Evolutionary conservation across 1,140 invertebrate species (phyloP).

Genomic region (Ectropis grisescens): DNA sequence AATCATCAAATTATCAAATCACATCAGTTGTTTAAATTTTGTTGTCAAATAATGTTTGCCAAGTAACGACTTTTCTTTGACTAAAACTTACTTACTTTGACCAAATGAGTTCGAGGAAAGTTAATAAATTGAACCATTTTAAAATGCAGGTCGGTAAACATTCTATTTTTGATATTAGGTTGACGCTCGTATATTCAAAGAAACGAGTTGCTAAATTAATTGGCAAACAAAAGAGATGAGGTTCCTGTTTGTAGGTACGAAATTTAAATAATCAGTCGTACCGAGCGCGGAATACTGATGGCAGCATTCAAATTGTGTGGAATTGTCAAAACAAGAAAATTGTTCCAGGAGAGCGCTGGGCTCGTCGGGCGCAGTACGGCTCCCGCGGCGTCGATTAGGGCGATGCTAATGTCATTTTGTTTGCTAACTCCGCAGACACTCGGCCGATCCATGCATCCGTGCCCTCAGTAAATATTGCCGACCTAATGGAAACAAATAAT

Average conservation of each 20-base stretch:
- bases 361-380: conserved; percentile 11
- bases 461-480: conserved; percentile 18
- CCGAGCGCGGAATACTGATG: conserved; percentile 30
- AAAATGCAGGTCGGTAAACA: too few species aligned
- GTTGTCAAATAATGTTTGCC: too few species aligned
- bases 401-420: conserved; percentile 46
- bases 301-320: conserved; percentile 29
- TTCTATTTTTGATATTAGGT: too few species aligned
- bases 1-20: too few species aligned
- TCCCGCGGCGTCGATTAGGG: conserved; percentile 41
- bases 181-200: too few species aligned
- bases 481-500: conserved; percentile 17
- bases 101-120: too few species aligned
- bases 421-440: conserved; percentile 37
- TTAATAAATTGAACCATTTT: too few species aligned
- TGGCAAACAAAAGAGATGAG: conserved; percentile 25
- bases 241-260: conserved; percentile 25
- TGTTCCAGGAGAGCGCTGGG: conserved; percentile 16
- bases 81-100: too few species aligned
- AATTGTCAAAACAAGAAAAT: conserved; percentile 35
- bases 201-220: conserved; percentile 19
- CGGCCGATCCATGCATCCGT: conserved; percentile 14
- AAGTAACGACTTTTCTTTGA: too few species aligned
- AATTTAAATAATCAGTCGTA: conserved; percentile 35
- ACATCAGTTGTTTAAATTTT: too few species aligned